Conservation (phyloP, 2,888 invertebrate genomes). For the Bombyx huttoni region DNA sequence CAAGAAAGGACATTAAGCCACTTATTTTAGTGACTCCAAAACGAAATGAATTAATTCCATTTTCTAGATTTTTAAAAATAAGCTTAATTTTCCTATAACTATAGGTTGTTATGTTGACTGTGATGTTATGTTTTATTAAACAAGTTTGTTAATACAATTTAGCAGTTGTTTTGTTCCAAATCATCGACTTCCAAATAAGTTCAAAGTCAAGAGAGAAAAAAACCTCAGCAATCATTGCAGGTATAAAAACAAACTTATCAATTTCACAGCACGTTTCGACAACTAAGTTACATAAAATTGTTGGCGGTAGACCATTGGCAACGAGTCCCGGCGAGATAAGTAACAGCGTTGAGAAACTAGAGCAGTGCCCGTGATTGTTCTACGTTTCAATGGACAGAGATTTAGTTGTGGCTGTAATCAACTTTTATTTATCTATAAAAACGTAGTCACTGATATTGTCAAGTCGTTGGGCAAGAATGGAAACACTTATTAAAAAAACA, state of each 20-base stretch:
- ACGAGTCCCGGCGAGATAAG: conserved; percentile 57
- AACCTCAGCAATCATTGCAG: conserved; percentile 6
- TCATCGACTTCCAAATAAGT: neutral
- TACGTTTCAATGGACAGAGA: conserved; percentile 50
- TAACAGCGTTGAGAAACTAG: conserved; percentile 65
- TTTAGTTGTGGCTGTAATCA: conserved; percentile 61
- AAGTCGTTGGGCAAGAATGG: conserved; percentile 12
- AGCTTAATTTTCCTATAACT: conserved; percentile 7
- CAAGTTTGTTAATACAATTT: conserved; percentile 8
- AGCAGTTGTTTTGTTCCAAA: conserved; percentile 1
- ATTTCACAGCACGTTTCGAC: conserved; percentile 59
- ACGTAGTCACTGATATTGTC: conserved; percentile 48
- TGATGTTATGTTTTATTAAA: conserved; percentile 45
- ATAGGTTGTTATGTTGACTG: conserved; percentile 39
- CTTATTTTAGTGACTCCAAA: conserved; percentile 13
- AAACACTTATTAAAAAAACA: too few species aligned
- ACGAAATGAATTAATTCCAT: conserved; percentile 31
- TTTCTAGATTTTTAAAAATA: conserved; percentile 41
- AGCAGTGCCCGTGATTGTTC: conserved; percentile 59
- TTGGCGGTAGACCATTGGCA: conserved; percentile 55
- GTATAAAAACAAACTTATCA: conserved; percentile 43
- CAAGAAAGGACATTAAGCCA: conserved; percentile 66
- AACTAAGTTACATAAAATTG: conserved; percentile 65
- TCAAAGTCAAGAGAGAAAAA: neutral
- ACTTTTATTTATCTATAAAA: conserved; percentile 44